These are phyloP conservation scores for Ambastaia sidthimunki DNA, from an alignment of 2,797 vertebrate species.

Conservation along the genomic window DNA sequence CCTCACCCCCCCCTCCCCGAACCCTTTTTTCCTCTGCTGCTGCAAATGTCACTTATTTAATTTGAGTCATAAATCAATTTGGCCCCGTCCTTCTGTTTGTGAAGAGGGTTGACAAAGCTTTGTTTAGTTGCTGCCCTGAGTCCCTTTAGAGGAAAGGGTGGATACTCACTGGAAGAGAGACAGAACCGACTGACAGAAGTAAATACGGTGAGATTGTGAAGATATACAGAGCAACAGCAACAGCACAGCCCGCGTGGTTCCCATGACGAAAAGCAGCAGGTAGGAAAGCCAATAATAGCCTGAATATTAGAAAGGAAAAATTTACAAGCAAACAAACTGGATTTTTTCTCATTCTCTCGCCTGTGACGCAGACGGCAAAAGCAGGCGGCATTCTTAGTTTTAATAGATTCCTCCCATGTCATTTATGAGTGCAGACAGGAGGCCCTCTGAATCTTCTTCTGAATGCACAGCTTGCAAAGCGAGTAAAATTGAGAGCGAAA, in stretches of 20 bases:
- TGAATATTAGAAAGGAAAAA: not conserved
- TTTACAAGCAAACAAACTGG: slow-evolving; percentile 14
- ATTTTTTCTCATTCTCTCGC: not conserved
- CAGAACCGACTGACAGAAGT: slow-evolving; percentile 18
- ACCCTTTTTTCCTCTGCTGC: slow-evolving; percentile 50
- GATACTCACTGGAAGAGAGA: not conserved
- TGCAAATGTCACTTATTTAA: slow-evolving; percentile 61
- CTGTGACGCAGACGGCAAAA: slow-evolving; percentile 36
- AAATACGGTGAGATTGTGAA: not conserved
- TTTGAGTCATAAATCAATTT: slow-evolving; percentile 61
- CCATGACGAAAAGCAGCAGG: not conserved
- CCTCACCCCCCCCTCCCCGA: not conserved
- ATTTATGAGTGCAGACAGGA: slow-evolving; percentile 44
- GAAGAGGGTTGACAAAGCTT: slow-evolving; percentile 18
- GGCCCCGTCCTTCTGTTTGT: slow-evolving; percentile 22
- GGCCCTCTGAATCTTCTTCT: not conserved
- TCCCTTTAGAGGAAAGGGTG: not conserved
- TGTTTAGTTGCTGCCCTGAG: slow-evolving; percentile 23
- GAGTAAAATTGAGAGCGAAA: not conserved
- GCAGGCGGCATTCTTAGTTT: slow-evolving; percentile 19
- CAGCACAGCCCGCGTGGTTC: not conserved
- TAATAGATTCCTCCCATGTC: slow-evolving; percentile 51
- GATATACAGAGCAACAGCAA: slow-evolving; percentile 19
- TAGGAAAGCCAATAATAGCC: slow-evolving; percentile 11
- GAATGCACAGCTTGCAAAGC: slow-evolving; percentile 8